Base-by-base conservation (phyloP, 2,888 invertebrate species). In the Mechanitis messenoides region DNA sequence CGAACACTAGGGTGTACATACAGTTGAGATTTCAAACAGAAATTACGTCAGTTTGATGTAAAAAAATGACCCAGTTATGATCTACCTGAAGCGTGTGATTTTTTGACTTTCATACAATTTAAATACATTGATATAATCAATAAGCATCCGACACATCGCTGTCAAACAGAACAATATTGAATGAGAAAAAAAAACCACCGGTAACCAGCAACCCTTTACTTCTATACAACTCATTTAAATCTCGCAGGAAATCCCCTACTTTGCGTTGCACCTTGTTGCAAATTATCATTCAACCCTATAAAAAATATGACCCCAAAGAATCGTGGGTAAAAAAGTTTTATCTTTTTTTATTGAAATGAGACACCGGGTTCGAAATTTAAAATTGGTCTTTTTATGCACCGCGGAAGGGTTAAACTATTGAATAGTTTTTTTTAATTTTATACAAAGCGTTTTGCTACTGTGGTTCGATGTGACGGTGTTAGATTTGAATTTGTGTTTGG, bases 341-440 rank as follows among this genome's bases (percentile, higher is more conserved):
- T 86, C 84, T 80, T 81, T 84, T 83, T 84, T 84, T 87, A 87
- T 89, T 89, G 91, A 89, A 91, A 91, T 84, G 87, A 90, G 91
- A 91, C 87, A 90, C 90, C 85, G 83, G 84, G 80, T 81, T 76
- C 77, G 88, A 88, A 83, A 87, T 87, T 85, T 80, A 84, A 89
- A 90, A 90, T 90, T 85, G 88, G 82, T 84, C 83, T 85, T 88
- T 89, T 87, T 69, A 68, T 71, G 65, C 67, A 67, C 64, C 63
- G 67, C 65, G 68, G 69, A 69, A 69, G 65, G 68, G 69, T 69
- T 69, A 69, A 67, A 69, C 67, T 77, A 81, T 84, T 84, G 80
- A 81, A 66, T 60, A 35, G 75, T 79, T 81, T 81, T 73, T 71
- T 67, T 64, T 68, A 70, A 66, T 65, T 62, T 65, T 63, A 65